Conservation (phyloP, 2,797 vertebrate genomes). For the Lemur catta region DNA sequence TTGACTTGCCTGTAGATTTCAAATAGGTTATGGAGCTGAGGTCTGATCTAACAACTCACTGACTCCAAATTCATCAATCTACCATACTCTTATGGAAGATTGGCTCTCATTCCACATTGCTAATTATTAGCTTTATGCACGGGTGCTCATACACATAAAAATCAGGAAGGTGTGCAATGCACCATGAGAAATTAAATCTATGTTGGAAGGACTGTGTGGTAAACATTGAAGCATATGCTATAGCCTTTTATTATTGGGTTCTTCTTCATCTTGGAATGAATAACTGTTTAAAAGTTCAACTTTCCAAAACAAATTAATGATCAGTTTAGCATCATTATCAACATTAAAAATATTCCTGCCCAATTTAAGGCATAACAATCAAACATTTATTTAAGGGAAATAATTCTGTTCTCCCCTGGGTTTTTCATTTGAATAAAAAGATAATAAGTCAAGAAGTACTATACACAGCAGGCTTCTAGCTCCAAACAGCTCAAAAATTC, state of each 20-base stretch:
- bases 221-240: not conserved
- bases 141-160: not conserved
- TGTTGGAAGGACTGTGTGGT: not conserved
- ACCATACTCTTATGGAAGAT: not conserved
- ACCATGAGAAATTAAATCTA: not conserved
- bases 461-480: slow-evolving; percentile 23
- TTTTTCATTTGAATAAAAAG: slow-evolving; percentile 67
- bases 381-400: slow-evolving; percentile 69
- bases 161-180: not conserved
- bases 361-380: slow-evolving; percentile 52
- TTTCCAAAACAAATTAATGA: slow-evolving; percentile 62
- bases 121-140: not conserved
- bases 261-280: slow-evolving; percentile 4
- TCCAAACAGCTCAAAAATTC: slow-evolving; percentile 23
- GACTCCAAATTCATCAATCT: not conserved
- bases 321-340: slow-evolving; percentile 59
- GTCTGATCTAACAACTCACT: not conserved
- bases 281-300: slow-evolving; percentile 45
- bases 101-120: not conserved
- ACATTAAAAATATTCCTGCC: slow-evolving; percentile 31
- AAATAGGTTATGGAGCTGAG: not conserved
- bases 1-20: not conserved
- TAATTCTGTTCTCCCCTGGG: slow-evolving; percentile 27
- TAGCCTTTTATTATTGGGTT: not conserved
- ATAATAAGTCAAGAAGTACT: slow-evolving; percentile 67